Percentiles rank a stretch among this genome's conserved stretches.
Conservation (phyloP, 2,113 vertebrate species). For the Barbus barbus region DNA sequence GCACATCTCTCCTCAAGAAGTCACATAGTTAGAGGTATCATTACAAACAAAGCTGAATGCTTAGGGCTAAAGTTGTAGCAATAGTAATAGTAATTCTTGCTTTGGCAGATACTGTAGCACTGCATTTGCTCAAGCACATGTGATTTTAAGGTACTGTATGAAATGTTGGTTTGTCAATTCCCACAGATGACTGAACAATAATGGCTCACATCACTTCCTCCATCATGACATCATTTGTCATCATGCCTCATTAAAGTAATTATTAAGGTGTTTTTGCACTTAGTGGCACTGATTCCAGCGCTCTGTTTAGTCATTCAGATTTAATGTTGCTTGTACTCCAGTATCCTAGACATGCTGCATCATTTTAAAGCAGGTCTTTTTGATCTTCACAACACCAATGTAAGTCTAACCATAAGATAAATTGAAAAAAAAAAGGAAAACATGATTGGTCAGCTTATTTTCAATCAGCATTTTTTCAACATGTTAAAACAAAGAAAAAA, state of each 20-base stretch:
- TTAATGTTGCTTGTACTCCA: conserved; percentile 3
- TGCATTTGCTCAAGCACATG: neutral
- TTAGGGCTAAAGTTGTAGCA: neutral
- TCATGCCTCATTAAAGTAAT: conserved; percentile 12
- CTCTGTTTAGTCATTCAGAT: neutral
- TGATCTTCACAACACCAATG: conserved; percentile 8
- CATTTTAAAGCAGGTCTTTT: neutral
- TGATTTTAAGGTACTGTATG: neutral
- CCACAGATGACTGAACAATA: neutral
- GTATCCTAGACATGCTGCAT: neutral
- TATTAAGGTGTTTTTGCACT: neutral
- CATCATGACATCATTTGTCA: no score
- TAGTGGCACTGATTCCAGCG: neutral
- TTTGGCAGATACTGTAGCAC: neutral
- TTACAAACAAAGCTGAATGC: no score
- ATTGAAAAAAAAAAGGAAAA: neutral
- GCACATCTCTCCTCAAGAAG: no score
- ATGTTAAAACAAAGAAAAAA: conserved; percentile 28
- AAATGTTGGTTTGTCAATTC: neutral
- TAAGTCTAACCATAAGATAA: conserved; percentile 18
- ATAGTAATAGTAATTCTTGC: neutral
- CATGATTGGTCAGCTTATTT: neutral
- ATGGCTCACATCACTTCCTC: neutral
- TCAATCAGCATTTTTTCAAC: neutral
- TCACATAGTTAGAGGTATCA: no score